Percentiles rank a stretch among this genome's conserved stretches.
Conservation (phyloP, 2,888 invertebrate species). For the Myathropa florea region DNA sequence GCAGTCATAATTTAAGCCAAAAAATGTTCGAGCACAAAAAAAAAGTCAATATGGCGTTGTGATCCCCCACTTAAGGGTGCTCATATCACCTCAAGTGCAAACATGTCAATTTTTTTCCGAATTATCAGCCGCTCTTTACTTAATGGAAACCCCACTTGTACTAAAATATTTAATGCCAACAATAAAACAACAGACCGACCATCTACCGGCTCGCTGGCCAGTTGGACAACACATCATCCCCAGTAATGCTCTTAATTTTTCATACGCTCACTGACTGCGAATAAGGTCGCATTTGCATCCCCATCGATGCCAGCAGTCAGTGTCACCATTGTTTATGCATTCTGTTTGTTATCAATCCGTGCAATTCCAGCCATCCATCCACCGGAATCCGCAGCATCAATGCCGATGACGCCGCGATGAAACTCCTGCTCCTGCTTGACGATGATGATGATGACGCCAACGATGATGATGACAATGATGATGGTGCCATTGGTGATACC, state of each 20-base stretch:
- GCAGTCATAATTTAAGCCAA: neutral
- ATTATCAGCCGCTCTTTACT: neutral
- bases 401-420: conserved; percentile 41
- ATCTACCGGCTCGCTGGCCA: no score
- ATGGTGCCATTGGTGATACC: conserved; percentile 53
- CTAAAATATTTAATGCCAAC: conserved; percentile 41
- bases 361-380: conserved; percentile 57
- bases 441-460: neutral
- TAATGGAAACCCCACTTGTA: conserved; percentile 1
- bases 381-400: conserved; percentile 59
- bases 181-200: conserved; percentile 8
- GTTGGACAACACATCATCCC: conserved; percentile 12
- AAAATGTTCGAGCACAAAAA: neutral
- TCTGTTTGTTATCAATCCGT: conserved; percentile 67
- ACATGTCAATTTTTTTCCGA: neutral
- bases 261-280: conserved; percentile 50
- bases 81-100: neutral
- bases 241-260: conserved; percentile 65
- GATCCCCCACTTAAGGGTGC: neutral
- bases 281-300: conserved; percentile 31
- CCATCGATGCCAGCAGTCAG: conserved; percentile 24
- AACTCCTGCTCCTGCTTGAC: conserved; percentile 5
- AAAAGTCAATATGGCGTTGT: neutral
- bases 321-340: conserved; percentile 59
- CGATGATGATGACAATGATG: conserved; percentile 15